Conservation (phyloP, 2,797 vertebrate species). For the Sebastes minor region DNA sequence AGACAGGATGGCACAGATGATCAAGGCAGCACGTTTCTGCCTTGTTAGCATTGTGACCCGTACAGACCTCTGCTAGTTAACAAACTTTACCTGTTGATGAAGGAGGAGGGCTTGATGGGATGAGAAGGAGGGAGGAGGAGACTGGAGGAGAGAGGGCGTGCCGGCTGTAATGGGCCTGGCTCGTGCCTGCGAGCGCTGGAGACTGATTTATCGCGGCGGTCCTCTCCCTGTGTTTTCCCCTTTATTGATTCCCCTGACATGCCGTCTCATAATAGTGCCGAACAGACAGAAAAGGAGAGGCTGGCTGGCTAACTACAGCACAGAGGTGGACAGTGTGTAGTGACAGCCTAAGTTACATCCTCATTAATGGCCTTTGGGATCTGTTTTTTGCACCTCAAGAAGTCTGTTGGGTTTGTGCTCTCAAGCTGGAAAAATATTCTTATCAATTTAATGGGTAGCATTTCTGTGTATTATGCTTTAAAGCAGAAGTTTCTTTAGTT, state of each 20-base stretch:
- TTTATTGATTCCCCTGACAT: slow-evolving; percentile 72
- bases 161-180: slow-evolving; percentile 61
- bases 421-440: neutral
- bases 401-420: neutral
- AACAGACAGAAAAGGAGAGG: slow-evolving; percentile 68
- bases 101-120: slow-evolving; percentile 21
- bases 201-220: slow-evolving; percentile 72
- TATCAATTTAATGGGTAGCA: neutral
- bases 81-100: neutral
- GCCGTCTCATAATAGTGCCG: slow-evolving; percentile 71
- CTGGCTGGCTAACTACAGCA: slow-evolving; percentile 56
- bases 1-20: no score
- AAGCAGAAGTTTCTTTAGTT: neutral
- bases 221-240: slow-evolving; percentile 73
- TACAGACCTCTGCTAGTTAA: no score
- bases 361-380: slow-evolving; percentile 44
- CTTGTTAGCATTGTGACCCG: no score
- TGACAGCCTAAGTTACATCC: slow-evolving; percentile 52
- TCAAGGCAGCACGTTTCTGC: accelerated
- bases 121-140: slow-evolving; percentile 25
- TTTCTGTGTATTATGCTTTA: neutral
- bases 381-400: slow-evolving; percentile 10
- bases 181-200: slow-evolving; percentile 51
- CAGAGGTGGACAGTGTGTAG: slow-evolving; percentile 52
- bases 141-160: slow-evolving; percentile 45